phyloP scores from a whole-genome alignment of 2,797 vertebrate species.

The Triplophysa bombifrons region DNA sequence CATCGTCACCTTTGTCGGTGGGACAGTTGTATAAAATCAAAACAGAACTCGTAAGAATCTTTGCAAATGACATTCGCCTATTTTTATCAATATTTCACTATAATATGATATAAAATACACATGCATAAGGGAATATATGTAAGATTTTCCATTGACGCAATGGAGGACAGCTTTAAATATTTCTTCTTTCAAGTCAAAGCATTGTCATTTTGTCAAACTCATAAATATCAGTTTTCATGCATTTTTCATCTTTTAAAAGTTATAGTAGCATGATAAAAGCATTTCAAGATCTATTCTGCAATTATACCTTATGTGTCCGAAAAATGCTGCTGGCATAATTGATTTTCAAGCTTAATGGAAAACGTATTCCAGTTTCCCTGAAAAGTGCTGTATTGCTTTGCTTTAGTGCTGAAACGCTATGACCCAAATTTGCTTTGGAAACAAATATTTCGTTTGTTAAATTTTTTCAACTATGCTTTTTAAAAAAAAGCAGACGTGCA shows the following conservation, averaged over 20 bases:
- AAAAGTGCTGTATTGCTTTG: conserved; percentile 49
- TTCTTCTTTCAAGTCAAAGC: conserved; percentile 34
- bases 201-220: conserved; percentile 21
- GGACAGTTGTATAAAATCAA: conserved; percentile 37
- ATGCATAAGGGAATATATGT: conserved; percentile 42
- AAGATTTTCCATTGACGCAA: conserved; percentile 39
- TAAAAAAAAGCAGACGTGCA: conserved; percentile 37
- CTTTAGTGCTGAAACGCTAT: conserved; percentile 42
- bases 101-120: conserved; percentile 44
- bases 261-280: conserved; percentile 10
- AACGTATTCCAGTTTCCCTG: conserved; percentile 23
- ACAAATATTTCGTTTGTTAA: conserved; percentile 16
- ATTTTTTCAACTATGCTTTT: conserved; percentile 31
- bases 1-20: conserved; percentile 35
- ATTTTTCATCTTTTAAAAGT: not conserved
- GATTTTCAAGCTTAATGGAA: conserved; percentile 32
- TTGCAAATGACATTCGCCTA: conserved; percentile 21
- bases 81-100: conserved; percentile 15
- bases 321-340: conserved; percentile 38
- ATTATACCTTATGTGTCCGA: not conserved
- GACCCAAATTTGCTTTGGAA: conserved; percentile 36
- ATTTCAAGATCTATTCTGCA: conserved; percentile 7
- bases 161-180: conserved; percentile 24
- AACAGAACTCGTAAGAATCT: conserved; percentile 13
- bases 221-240: conserved; percentile 20